A percentile compares a stretch with the other conserved stretches of the same genome.
Evolutionary conservation across 2,888 invertebrate genomes (phyloP).

Genomic region (Nymphalis polychloros): DNA sequence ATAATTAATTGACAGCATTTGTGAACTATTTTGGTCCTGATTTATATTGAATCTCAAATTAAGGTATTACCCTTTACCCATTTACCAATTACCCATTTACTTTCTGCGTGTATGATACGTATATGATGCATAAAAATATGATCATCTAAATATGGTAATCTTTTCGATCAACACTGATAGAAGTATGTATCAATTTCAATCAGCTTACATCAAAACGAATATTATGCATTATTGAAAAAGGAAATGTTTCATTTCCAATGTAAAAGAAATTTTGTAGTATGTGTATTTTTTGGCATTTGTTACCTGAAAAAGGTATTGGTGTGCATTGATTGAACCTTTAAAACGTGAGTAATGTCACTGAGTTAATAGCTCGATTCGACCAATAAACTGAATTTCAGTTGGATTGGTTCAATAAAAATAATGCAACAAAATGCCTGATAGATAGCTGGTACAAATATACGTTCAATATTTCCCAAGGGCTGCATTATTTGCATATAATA

Average conservation of each 20-base stretch:
- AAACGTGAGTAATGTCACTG: conserved; percentile 30
- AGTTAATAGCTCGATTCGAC: conserved; percentile 31
- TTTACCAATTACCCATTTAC: no score
- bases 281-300: conserved; percentile 22
- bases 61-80: no score
- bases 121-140: no score
- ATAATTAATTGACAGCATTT: no score
- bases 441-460: background rate
- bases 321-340: conserved; percentile 32
- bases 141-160: no score
- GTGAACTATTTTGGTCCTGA: no score
- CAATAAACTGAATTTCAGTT: conserved; percentile 30
- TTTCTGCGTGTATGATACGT: no score
- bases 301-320: conserved; percentile 6
- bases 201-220: background rate
- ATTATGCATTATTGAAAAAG: no score
- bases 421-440: conserved; percentile 12
- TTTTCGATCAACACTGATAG: no score
- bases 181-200: background rate
- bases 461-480: background rate
- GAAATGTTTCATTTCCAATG: background rate
- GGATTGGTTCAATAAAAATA: conserved; percentile 34
- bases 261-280: background rate
- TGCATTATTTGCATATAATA: background rate
- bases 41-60: no score